Conservation (phyloP, 2,888 invertebrate genomes). For the Hofmannophila pseudospretella region DNA sequence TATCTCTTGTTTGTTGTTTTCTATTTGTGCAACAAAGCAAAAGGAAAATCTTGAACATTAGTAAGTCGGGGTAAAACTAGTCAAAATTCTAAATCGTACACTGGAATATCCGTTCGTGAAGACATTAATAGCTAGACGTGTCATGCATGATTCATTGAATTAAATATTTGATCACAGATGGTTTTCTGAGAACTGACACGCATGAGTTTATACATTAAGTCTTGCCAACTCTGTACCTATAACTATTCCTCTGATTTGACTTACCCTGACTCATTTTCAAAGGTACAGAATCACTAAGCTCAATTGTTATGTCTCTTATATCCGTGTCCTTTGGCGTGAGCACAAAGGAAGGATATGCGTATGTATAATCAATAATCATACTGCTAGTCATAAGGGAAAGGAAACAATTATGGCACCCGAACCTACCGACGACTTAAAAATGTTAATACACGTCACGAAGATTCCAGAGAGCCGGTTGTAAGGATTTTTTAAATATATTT, state of each 20-base stretch:
- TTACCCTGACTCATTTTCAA: conserved; percentile 2
- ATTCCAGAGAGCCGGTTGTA: no score
- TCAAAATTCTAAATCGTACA: no score
- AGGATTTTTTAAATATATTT: no score
- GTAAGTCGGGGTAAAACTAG: no score
- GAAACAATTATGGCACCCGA: conserved; percentile 9
- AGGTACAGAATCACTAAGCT: not conserved
- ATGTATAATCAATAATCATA: not conserved
- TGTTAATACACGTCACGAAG: not conserved
- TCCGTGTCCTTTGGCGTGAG: no score
- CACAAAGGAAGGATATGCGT: conserved; percentile 3
- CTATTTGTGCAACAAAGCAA: no score
- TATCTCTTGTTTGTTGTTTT: no score
- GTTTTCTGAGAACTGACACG: not conserved
- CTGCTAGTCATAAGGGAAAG: conserved; percentile 6
- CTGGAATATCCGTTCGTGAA: no score
- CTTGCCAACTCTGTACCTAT: not conserved
- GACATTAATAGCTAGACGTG: no score
- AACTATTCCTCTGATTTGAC: no score
- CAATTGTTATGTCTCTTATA: no score
- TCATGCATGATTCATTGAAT: not conserved
- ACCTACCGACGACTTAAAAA: conserved; percentile 6
- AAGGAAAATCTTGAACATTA: no score
- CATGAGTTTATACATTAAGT: not conserved
- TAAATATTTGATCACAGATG: not conserved